Conservation (phyloP, 2,888 invertebrate genomes). For the Gibbula magus region DNA sequence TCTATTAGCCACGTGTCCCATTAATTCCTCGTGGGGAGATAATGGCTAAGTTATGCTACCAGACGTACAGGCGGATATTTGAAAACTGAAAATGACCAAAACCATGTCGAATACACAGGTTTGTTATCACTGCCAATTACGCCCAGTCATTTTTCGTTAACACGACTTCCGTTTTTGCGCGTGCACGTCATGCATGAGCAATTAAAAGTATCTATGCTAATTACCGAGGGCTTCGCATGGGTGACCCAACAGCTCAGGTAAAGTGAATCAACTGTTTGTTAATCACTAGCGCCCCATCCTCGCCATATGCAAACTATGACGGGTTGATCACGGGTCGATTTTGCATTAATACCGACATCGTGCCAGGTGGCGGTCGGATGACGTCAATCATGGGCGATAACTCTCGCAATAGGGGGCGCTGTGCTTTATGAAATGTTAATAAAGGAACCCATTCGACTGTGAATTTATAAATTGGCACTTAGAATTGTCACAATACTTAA, state of each 20-base stretch:
- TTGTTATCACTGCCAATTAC: neutral
- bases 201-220: neutral
- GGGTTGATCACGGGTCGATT: neutral
- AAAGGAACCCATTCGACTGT: too few relatives aligned
- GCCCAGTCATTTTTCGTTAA: neutral
- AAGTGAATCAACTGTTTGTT: neutral
- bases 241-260: neutral
- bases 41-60: neutral
- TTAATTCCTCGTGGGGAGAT: neutral
- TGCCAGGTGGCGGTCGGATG: neutral
- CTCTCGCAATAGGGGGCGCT: neutral
- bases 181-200: neutral
- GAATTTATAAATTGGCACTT: too few relatives aligned
- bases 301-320: neutral
- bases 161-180: constrained; percentile 2
- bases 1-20: neutral
- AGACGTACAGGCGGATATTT: neutral
- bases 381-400: neutral
- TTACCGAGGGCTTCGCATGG: neutral
- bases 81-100: constrained; percentile 15
- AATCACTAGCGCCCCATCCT: neutral
- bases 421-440: too few relatives aligned
- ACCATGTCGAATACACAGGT: neutral
- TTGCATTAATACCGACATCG: neutral
- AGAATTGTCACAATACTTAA: too few relatives aligned